Base-by-base conservation (phyloP, 2,888 invertebrate species). In the Pollenia labialis region DNA sequence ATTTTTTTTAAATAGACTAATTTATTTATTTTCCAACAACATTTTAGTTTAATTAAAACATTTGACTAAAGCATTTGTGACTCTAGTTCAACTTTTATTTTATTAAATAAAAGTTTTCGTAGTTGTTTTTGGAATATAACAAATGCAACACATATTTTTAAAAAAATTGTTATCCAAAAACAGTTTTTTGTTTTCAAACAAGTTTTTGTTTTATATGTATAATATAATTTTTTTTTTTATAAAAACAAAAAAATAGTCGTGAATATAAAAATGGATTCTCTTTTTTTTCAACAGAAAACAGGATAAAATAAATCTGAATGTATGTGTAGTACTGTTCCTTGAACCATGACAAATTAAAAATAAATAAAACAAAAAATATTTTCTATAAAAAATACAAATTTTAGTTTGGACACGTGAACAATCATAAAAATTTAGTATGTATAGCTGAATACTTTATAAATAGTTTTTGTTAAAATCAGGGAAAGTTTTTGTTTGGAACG, bases 281-380 rank as follows among this genome's bases (percentile, higher is more conserved):
- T 2, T 52, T 60, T 64, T 75, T 68, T 16, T 16, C 12, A 40
- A 62, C 12, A 46, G 42, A 66, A 16, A 40, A 66, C 60, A 32
- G 12, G 44, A 74, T 1, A 23, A 44, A 18, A 75, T 32, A 81
- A 16, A n/a, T 54, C 16, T 54, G 23, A 14, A 8, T 69, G 62
- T 9, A 46, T 64, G 50, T 71, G 68, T 50, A 68, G 2, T 50
- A 76, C 44, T 42, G 62, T 76, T 60, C 42, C 72, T 76, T 83
- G 80, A 71, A 85, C 82, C 80, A 80, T 75, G 64, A 75, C 75
- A 83, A 80, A 86, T 86, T 81, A 66, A 81, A 85, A 76, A 76
- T 68, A 86, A 48, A 56, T 76, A 62, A 76, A 83, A 72, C 66
- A 81, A 77, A 76, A 83, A 75, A 6, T 32, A 74, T 68, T 72